Conservation (phyloP, 2,888 invertebrate genomes). For the Conus canariensis region DNA sequence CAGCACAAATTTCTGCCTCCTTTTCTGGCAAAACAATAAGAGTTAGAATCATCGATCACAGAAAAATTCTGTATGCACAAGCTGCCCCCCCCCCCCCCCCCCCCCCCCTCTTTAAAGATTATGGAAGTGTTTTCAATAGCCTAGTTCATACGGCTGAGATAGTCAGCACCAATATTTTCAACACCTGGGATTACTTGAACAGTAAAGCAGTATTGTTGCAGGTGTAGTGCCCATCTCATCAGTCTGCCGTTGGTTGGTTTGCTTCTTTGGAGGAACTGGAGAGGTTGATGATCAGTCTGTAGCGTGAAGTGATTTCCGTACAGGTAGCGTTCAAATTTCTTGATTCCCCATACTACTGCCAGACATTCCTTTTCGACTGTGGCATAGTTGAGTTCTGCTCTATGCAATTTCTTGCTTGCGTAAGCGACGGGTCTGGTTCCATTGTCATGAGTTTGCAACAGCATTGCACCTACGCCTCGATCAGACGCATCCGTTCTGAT, state of each 20-base stretch:
- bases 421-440: background rate
- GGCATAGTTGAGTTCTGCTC: background rate
- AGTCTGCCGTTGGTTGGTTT: background rate
- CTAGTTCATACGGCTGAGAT: too few species aligned
- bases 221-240: background rate
- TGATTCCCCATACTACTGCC: background rate
- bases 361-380: constrained; percentile 8
- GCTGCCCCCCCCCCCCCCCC: too few species aligned
- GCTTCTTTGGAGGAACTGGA: background rate
- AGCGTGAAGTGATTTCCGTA: background rate
- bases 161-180: too few species aligned
- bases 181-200: background rate
- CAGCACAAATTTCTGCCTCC: background rate
- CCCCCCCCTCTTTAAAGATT: too few species aligned
- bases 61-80: too few species aligned
- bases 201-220: background rate
- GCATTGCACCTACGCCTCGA: background rate
- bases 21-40: too few species aligned
- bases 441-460: background rate
- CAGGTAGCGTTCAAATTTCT: background rate
- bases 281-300: constrained; percentile 20
- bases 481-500: background rate
- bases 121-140: too few species aligned
- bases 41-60: too few species aligned
- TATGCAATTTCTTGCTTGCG: background rate